A percentile compares a stretch with the other conserved stretches of the same genome.
phyloP scores from a whole-genome alignment of 1,140 invertebrate genomes.

The Drosophila murphyi region DNA sequence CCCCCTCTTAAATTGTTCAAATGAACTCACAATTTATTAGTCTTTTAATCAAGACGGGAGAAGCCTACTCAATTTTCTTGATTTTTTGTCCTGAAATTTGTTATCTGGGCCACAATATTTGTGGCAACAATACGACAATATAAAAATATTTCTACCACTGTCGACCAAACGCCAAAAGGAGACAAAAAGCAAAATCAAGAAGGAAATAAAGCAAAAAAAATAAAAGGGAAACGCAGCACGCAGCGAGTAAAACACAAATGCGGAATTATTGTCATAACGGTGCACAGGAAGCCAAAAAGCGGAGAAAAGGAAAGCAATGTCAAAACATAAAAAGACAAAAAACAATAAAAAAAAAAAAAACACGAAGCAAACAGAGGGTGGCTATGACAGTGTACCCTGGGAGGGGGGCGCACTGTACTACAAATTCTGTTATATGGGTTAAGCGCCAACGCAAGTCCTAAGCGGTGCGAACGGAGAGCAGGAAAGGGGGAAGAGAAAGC shows the following conservation, averaged over 20 bases:
- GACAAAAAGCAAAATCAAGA: constrained; percentile 33
- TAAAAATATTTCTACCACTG: constrained; percentile 49
- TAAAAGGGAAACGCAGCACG: constrained; percentile 41
- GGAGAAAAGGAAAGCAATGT: constrained; percentile 27
- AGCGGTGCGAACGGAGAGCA: constrained; percentile 8
- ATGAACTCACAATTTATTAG: constrained; percentile 11
- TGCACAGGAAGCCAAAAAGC: constrained; percentile 2
- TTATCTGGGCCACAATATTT: constrained; percentile 50
- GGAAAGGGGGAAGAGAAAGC: not conserved
- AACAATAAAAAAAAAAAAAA: constrained; percentile 37
- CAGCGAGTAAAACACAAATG: constrained; percentile 53
- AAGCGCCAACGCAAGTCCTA: constrained; percentile 73
- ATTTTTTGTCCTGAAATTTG: constrained; percentile 12
- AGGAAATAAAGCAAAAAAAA: constrained; percentile 1
- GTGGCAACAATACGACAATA: constrained; percentile 29
- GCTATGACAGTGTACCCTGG: constrained; percentile 23
- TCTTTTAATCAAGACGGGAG: not conserved
- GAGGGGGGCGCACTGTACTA: constrained; percentile 3
- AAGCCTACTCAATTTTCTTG: not conserved
- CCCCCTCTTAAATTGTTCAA: not conserved
- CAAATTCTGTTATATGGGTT: constrained; percentile 57
- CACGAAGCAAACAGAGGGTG: constrained; percentile 14
- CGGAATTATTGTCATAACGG: constrained; percentile 60
- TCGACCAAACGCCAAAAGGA: constrained; percentile 29
- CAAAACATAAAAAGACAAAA: constrained; percentile 27